Percentiles rank a stretch among this genome's conserved stretches.
Evolutionary conservation across 2,888 invertebrate genomes (phyloP).

Genomic region (Heliconius sara): DNA sequence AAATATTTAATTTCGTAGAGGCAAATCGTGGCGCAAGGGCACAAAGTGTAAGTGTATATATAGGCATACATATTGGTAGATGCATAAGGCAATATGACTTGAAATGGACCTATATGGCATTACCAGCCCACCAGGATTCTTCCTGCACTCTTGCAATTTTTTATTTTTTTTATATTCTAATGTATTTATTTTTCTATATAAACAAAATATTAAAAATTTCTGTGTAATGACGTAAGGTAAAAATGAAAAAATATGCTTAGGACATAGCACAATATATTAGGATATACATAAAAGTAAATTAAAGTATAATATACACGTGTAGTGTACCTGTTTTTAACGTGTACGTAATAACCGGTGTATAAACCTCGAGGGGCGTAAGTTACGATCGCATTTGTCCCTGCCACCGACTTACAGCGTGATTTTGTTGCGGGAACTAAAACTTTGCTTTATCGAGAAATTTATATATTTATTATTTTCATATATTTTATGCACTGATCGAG

Average conservation of each 20-base stretch:
- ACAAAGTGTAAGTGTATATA: too few relatives aligned
- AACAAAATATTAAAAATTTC: too few relatives aligned
- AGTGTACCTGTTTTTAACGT: constrained; percentile 45
- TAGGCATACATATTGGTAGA: too few relatives aligned
- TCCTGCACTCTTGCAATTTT: too few relatives aligned
- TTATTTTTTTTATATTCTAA: too few relatives aligned
- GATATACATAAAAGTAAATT: background rate
- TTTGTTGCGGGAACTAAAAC: constrained; percentile 48
- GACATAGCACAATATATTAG: background rate
- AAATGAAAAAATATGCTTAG: background rate
- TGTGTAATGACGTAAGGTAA: background rate
- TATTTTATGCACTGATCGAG: background rate
- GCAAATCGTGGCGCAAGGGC: too few relatives aligned
- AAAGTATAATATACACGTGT: background rate
- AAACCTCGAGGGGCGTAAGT: constrained; percentile 75
- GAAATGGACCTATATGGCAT: too few relatives aligned
- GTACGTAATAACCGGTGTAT: constrained; percentile 56
- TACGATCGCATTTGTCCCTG: constrained; percentile 78
- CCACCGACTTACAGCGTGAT: constrained; percentile 74
- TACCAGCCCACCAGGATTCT: too few relatives aligned
- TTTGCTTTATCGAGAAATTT: background rate
- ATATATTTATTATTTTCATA: background rate
- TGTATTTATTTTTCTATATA: too few relatives aligned
- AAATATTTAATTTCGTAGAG: too few relatives aligned
- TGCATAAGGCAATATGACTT: too few relatives aligned